These are phyloP conservation scores for Drosophila eohydei DNA, from an alignment of 2,888 invertebrate genomes.

Conservation along the genomic window DNA sequence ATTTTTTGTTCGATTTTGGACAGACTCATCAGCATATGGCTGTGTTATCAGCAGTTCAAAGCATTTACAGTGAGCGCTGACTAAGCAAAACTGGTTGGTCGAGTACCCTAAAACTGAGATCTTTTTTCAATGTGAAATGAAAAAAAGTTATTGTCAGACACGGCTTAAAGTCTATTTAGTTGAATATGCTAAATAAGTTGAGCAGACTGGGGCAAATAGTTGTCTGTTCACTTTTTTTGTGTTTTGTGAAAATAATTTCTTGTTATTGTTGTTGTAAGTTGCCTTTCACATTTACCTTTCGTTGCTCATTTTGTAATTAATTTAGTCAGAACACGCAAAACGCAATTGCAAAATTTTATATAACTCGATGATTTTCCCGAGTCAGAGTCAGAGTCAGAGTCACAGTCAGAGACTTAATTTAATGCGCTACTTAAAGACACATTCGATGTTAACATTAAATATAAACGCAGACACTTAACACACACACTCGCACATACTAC, in stretches of 20 bases:
- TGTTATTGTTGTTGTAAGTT: constrained; percentile 13
- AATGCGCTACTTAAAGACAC: constrained; percentile 27
- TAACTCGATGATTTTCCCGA: constrained; percentile 34
- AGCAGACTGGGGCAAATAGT: constrained; percentile 24
- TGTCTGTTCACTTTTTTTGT: constrained; percentile 16
- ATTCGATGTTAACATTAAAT: constrained; percentile 31
- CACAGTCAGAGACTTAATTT: constrained; percentile 42
- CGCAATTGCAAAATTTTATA: constrained; percentile 45
- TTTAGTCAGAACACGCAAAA: constrained; percentile 48
- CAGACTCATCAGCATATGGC: background rate
- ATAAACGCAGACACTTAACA: constrained; percentile 18
- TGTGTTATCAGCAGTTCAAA: constrained; percentile 11
- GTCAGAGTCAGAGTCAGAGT: constrained; percentile 31
- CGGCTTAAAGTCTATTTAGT: constrained; percentile 35
- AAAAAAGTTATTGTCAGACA: constrained; percentile 17
- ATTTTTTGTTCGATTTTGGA: background rate
- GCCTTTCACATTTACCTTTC: constrained; percentile 58
- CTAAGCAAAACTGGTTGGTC: background rate
- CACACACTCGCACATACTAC: background rate
- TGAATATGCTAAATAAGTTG: constrained; percentile 18
- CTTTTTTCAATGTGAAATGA: background rate
- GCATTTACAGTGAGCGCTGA: no score
- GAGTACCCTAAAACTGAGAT: constrained; percentile 27
- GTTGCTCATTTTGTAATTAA: constrained; percentile 61
- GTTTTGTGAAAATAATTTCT: constrained; percentile 16